Conservation (phyloP, 2,888 invertebrate genomes). For the Acronicta psi region DNA sequence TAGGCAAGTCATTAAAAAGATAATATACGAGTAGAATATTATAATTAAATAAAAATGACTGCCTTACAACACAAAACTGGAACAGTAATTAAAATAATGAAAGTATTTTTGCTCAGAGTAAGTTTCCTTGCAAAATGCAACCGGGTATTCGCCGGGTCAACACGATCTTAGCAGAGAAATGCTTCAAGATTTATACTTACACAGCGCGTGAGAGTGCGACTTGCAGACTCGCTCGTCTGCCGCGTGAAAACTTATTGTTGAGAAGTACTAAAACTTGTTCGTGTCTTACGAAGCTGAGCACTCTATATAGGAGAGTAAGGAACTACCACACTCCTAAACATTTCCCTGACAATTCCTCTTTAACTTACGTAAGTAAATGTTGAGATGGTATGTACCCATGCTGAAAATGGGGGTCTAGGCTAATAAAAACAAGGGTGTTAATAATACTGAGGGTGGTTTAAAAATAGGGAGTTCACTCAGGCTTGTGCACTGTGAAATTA, state of each 20-base stretch:
- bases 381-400: constrained; percentile 9
- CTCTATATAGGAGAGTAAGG: constrained; percentile 28
- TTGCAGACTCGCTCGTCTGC: constrained; percentile 57
- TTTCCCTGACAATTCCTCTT: constrained; percentile 16
- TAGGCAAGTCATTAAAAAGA: constrained; percentile 27
- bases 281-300: constrained; percentile 45
- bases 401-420: constrained; percentile 28
- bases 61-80: constrained; percentile 27
- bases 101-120: constrained; percentile 30
- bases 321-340: constrained; percentile 23
- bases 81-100: constrained; percentile 45
- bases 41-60: constrained; percentile 22
- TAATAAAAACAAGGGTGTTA: constrained; percentile 52
- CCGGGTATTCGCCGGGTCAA: constrained; percentile 37
- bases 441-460: constrained; percentile 46
- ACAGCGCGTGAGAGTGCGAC: constrained; percentile 54
- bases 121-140: constrained; percentile 41
- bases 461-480: constrained; percentile 55
- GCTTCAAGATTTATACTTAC: constrained; percentile 65
- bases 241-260: constrained; percentile 77
- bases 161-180: constrained; percentile 48
- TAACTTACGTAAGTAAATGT: constrained; percentile 4
- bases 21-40: no score
- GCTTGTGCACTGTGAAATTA: constrained; percentile 64
- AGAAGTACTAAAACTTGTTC: constrained; percentile 75